Evolutionary conservation across 2,797 vertebrate genomes (phyloP), one percentile per base, ranked within the genome.

Genomic region (Epinephelus malabaricus): DNA sequence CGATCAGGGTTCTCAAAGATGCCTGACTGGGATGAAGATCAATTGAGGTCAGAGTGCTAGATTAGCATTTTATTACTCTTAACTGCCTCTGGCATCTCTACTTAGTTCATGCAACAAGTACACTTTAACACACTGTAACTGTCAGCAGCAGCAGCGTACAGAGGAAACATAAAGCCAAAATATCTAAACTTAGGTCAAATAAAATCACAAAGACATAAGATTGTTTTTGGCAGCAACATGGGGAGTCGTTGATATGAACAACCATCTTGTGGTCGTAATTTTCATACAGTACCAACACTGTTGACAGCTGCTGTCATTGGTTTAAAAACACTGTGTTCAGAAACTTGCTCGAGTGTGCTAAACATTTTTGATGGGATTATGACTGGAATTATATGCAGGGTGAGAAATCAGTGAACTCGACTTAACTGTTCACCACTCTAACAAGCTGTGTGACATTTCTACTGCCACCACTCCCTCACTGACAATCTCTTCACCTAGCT

Each of bases 371-470:
- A 19, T 13, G 17, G 12, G 58, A n/a, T 54, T 71, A 9, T 34
- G 18, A 46, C 21, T 55, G 14, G 27, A 68, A 54, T 47, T 4
- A 13, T 7, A 13, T 15, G 2, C 8, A 21, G 3, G 1, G 6
- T 51, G 19, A 50, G 2, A 30, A 17, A 70, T 70, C 3, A 23
- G 30, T 17, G 15, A 49, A 18, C 21, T 6, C 4, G 10, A 23
- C 3, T 59, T 14, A 65, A 30, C 54, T 38, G 2, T 40, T 2
- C 2, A 38, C 21, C 18, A 14, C 6, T 58, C 6, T 46, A 18
- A 59, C 49, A 50, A 38, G n/a, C 12, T 62, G 11, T 7, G 5
- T 53, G 21, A 34, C 27, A 78, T 60, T 43, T 76, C 17, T 65
- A 12, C 56, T 58, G 17, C 11, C 17, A 34, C 18, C 23, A 55